These are phyloP conservation scores for Gibbula magus DNA, from an alignment of 2,888 invertebrate genomes.

Conservation along the genomic window DNA sequence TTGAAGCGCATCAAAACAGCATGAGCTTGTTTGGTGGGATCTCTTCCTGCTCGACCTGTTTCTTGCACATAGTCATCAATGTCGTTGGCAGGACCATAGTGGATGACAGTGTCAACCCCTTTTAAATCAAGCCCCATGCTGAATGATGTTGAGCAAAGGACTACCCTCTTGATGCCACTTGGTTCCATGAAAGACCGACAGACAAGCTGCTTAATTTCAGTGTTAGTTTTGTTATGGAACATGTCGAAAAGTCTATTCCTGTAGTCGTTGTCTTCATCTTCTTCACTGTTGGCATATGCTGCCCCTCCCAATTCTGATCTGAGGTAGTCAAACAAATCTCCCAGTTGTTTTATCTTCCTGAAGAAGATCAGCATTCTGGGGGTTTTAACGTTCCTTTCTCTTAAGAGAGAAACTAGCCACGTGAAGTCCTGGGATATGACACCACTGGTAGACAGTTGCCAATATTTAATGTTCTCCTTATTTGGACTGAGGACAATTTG, in stretches of 20 bases:
- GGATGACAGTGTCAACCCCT: neutral
- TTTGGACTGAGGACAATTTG: slow-evolving; percentile 28
- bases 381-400: slow-evolving; percentile 8
- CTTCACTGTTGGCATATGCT: slow-evolving; percentile 11
- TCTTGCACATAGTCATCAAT: slow-evolving; percentile 1
- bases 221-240: slow-evolving; percentile 24
- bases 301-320: neutral
- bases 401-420: slow-evolving; percentile 25
- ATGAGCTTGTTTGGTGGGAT: too few relatives aligned
- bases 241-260: slow-evolving; percentile 27
- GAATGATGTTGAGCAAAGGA: neutral
- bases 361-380: slow-evolving; percentile 25
- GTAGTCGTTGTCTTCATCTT: slow-evolving; percentile 21
- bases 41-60: too few relatives aligned
- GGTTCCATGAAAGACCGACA: slow-evolving; percentile 1
- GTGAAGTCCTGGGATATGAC: slow-evolving; percentile 17
- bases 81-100: slow-evolving; percentile 2
- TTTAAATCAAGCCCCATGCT: neutral
- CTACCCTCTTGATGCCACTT: slow-evolving; percentile 10
- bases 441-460: neutral
- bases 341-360: slow-evolving; percentile 12
- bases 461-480: slow-evolving; percentile 27
- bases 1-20: too few relatives aligned
- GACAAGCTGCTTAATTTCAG: neutral
- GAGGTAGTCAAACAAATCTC: slow-evolving; percentile 9